Conservation (phyloP, 2,888 invertebrate species). For the Sisyra terminalis region DNA sequence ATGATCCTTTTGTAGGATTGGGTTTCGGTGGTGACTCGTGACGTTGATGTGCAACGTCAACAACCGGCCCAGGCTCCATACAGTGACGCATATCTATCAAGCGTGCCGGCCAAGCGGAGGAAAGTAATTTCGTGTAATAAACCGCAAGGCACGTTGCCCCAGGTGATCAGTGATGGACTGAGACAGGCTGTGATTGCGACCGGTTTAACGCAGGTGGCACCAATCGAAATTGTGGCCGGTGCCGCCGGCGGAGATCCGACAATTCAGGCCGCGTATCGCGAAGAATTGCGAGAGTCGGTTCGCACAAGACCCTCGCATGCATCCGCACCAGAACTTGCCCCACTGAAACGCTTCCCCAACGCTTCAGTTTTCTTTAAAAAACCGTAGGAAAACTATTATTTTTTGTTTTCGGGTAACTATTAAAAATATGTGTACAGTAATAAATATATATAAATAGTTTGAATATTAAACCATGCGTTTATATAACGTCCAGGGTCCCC, state of each 20-base stretch:
- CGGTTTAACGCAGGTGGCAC: conserved; percentile 28
- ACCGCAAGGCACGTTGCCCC: conserved; percentile 25
- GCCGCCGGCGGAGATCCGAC: conserved; percentile 30
- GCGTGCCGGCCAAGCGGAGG: conserved; percentile 79
- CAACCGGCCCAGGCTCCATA: conserved; percentile 41
- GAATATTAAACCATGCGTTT: too few species aligned
- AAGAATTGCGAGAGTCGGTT: conserved; percentile 30
- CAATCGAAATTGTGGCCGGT: conserved; percentile 29
- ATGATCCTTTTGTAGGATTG: conserved; percentile 39
- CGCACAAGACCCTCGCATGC: conserved; percentile 30
- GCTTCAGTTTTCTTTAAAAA: conserved; percentile 13
- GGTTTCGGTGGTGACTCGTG: conserved; percentile 76
- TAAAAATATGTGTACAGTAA: too few species aligned
- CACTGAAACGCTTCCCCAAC: conserved; percentile 26
- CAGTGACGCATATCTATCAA: conserved; percentile 81
- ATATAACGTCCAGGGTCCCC: too few species aligned
- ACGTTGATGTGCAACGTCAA: conserved; percentile 53
- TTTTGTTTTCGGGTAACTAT: neutral
- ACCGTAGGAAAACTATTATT: conserved; percentile 1
- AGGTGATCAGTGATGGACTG: conserved; percentile 18
- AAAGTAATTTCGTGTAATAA: conserved; percentile 40
- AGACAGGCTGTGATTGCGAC: conserved; percentile 29
- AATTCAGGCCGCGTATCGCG: conserved; percentile 34
- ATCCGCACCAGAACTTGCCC: conserved; percentile 22
- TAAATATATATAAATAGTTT: too few species aligned